Percentiles rank a stretch among this genome's conserved stretches.
Evolutionary conservation across 2,888 invertebrate genomes (phyloP).

Genomic region (Conistra vaccinii): DNA sequence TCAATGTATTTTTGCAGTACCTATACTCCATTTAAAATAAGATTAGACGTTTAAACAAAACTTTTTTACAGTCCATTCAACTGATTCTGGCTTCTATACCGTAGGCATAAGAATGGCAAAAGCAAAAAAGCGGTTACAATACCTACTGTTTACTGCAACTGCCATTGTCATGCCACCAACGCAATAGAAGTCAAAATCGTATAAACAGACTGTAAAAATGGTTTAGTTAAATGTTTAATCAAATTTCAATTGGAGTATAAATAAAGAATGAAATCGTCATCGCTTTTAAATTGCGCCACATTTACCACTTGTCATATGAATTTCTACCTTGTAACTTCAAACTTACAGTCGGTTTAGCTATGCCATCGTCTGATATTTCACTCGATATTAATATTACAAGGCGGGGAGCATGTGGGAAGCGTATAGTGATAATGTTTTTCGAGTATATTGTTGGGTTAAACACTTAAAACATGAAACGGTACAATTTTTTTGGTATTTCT

Average conservation of each 20-base stretch:
- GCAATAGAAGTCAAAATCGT: too few relatives aligned
- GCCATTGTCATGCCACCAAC: too few relatives aligned
- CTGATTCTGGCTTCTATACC: too few relatives aligned
- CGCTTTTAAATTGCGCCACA: conserved; percentile 49
- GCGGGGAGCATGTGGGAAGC: conserved; percentile 75
- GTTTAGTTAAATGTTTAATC: too few relatives aligned
- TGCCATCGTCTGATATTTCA: conserved; percentile 61
- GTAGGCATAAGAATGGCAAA: too few relatives aligned
- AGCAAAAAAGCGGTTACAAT: too few relatives aligned
- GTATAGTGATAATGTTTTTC: conserved; percentile 74
- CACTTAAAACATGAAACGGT: conserved; percentile 52
- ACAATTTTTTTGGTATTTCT: conserved; percentile 24
- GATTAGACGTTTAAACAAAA: too few relatives aligned
- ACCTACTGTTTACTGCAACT: too few relatives aligned
- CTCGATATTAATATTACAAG: conserved; percentile 78
- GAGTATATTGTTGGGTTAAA: conserved; percentile 67
- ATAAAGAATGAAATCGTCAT: background rate
- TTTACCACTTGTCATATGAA: conserved; percentile 19
- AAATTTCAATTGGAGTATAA: too few relatives aligned
- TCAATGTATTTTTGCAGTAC: background rate
- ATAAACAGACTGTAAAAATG: too few relatives aligned
- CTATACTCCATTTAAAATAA: too few relatives aligned
- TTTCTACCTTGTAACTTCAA: conserved; percentile 32
- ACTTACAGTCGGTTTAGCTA: conserved; percentile 52
- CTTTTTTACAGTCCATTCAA: too few relatives aligned